Evolutionary conservation across 2,797 vertebrate species (phyloP).

Genomic region (Tinamus major): DNA sequence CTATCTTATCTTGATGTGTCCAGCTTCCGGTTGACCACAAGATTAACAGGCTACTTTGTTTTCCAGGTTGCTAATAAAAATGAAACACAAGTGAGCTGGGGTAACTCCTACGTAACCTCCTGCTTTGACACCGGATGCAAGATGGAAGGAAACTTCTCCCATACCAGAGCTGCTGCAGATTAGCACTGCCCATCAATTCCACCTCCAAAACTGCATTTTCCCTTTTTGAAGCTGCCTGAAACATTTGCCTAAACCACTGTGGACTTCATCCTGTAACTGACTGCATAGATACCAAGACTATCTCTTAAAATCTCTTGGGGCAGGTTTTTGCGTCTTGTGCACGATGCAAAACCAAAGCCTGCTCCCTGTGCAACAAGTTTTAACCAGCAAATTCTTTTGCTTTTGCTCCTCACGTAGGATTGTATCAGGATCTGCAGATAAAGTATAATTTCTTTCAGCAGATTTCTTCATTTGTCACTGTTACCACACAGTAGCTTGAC

Average conservation of each 20-base stretch:
- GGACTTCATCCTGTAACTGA: neutral
- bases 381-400: neutral
- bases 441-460: neutral
- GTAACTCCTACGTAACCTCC: constrained; percentile 17
- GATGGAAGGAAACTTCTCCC: constrained; percentile 62
- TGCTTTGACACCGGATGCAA: neutral
- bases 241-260: neutral
- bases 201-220: neutral
- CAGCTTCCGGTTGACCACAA: constrained; percentile 66
- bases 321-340: accelerated
- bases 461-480: constrained; percentile 27
- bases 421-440: neutral
- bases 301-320: neutral
- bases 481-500: constrained; percentile 47
- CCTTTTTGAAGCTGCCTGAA: neutral
- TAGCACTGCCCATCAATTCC: neutral
- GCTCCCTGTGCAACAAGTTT: neutral
- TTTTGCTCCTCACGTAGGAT: neutral
- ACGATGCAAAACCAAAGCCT: neutral
- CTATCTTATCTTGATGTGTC: constrained; percentile 62
- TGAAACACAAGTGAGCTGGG: constrained; percentile 35
- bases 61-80: constrained; percentile 46
- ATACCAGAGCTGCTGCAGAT: neutral
- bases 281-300: neutral
- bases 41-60: constrained; percentile 12